These are phyloP conservation scores for Popillia japonica DNA, from an alignment of 1,140 invertebrate genomes.

Conservation along the genomic window DNA sequence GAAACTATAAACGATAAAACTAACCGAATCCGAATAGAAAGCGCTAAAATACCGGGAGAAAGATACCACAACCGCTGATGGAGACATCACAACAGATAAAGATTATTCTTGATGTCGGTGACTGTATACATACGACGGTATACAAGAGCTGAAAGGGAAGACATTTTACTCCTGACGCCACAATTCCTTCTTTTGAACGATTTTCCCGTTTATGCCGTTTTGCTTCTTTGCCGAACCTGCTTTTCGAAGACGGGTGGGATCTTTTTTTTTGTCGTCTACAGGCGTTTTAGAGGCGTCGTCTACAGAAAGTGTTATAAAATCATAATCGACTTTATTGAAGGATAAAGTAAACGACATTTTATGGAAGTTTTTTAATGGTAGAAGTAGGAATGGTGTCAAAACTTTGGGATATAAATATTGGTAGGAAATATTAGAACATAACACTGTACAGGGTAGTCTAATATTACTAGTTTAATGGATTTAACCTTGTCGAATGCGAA, in stretches of 20 bases:
- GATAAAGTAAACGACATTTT: background rate
- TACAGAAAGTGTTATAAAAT: background rate
- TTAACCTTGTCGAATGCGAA: no score
- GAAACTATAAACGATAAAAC: conserved; percentile 54
- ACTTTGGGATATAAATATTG: no score
- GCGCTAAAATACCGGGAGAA: conserved; percentile 42
- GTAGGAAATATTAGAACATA: no score
- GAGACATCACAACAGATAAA: conserved; percentile 51
- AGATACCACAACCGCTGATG: conserved; percentile 43
- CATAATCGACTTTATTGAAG: background rate
- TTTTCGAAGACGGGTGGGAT: background rate
- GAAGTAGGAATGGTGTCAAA: no score
- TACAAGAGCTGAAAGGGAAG: background rate
- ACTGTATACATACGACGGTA: background rate
- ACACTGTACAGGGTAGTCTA: no score
- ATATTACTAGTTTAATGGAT: no score
- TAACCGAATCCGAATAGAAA: conserved; percentile 50
- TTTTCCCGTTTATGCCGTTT: conserved; percentile 18
- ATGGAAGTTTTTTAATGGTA: no score
- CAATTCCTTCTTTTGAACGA: background rate
- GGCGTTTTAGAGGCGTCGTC: background rate
- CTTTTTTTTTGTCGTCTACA: background rate
- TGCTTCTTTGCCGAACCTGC: background rate
- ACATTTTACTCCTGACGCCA: background rate
- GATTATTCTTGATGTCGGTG: conserved; percentile 44